A percentile compares a stretch with the other conserved stretches of the same genome.
phyloP scores from a whole-genome alignment of 2,888 invertebrate species.

The Cephus sareptanus region DNA sequence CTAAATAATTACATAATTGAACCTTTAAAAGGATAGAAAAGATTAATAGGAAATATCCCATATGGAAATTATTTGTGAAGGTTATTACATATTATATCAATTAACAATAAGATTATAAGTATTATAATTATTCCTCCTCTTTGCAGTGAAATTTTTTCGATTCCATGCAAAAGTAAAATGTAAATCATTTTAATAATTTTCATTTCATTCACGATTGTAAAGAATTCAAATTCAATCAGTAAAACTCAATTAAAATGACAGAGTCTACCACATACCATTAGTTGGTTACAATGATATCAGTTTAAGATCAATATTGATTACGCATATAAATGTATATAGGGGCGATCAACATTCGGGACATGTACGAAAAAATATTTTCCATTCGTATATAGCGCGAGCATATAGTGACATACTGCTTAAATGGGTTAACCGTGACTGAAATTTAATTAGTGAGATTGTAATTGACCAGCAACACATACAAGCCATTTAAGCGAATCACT shows the following conservation, averaged over 20 bases:
- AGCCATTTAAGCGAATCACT: neutral
- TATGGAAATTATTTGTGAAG: neutral
- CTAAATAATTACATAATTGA: neutral
- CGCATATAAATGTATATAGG: conserved; percentile 34
- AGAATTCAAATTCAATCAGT: neutral
- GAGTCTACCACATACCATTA: neutral
- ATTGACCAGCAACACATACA: neutral
- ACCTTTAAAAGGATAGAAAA: neutral
- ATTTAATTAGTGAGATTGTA: conserved; percentile 31
- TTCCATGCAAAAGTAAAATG: neutral
- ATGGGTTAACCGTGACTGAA: conserved; percentile 55
- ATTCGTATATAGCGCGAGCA: conserved; percentile 31
- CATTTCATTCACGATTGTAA: neutral
- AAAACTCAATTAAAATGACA: neutral
- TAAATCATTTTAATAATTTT: neutral
- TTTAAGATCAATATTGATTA: neutral
- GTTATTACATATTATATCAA: neutral
- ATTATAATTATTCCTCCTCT: neutral
- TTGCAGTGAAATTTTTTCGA: neutral
- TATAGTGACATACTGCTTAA: conserved; percentile 51
- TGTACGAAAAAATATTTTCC: conserved; percentile 52
- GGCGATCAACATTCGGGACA: conserved; percentile 43
- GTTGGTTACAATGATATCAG: neutral
- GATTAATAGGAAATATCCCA: neutral
- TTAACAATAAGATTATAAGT: neutral